A percentile compares a stretch with the other conserved stretches of the same genome.
phyloP scores from a whole-genome alignment of 2,797 vertebrate species.

The Eulemur mongoz region DNA sequence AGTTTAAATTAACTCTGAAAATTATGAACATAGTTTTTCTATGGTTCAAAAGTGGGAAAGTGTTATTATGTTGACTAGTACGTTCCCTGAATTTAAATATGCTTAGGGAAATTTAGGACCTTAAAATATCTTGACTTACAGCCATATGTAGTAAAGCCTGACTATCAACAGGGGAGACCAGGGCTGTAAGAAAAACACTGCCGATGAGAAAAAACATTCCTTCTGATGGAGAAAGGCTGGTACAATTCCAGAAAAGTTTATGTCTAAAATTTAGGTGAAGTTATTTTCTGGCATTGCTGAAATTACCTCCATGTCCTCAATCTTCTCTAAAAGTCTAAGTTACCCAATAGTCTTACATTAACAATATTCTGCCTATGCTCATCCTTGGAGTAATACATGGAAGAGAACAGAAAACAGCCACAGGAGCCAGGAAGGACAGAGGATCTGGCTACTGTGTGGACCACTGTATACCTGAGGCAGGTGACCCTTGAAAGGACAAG shows the following conservation, averaged over 20 bases:
- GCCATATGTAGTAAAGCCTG: not conserved
- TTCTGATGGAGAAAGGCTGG: not conserved
- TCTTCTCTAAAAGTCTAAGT: not conserved
- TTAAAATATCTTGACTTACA: not conserved
- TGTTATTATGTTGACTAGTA: not conserved
- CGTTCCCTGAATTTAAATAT: not conserved
- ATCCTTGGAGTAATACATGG: too few relatives aligned
- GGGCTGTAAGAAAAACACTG: not conserved
- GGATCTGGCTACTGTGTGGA: not conserved
- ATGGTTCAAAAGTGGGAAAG: not conserved
- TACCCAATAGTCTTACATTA: not conserved
- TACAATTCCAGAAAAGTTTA: not conserved
- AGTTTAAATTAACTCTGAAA: conserved; percentile 6
- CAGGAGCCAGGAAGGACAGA: not conserved
- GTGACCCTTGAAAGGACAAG: not conserved
- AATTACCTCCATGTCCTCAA: not conserved
- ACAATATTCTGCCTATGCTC: not conserved
- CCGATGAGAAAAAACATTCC: not conserved
- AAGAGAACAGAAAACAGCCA: not conserved
- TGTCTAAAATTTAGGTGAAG: not conserved
- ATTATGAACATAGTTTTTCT: not conserved
- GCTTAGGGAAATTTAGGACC: not conserved
- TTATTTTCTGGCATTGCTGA: not conserved
- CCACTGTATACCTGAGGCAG: not conserved
- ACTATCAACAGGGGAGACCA: not conserved